Percentiles rank a stretch among this genome's conserved stretches.
These are phyloP conservation scores for Orbicella faveolata DNA, from an alignment of 64 coral and sea anemone genomes.

Conservation along the genomic window DNA sequence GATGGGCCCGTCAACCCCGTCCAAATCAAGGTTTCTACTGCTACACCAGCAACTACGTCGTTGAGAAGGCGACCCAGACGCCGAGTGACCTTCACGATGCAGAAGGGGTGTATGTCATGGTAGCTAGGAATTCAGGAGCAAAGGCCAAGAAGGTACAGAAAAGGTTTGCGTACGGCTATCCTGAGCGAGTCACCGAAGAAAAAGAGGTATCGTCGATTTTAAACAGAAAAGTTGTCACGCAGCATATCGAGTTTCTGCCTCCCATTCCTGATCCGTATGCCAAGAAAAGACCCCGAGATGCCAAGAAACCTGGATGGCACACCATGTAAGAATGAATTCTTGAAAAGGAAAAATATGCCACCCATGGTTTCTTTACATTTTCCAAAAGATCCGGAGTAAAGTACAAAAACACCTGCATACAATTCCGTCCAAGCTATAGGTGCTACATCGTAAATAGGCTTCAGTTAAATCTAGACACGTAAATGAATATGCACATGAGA, in stretches of 20 bases:
- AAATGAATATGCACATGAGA: no score
- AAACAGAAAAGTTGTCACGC: constrained; percentile 7
- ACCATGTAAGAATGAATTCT: neutral
- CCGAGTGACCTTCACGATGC: constrained; percentile 43
- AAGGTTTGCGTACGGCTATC: constrained; percentile 32
- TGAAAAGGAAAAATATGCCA: no score
- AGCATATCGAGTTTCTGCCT: constrained; percentile 47
- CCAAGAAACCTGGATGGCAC: constrained; percentile 35
- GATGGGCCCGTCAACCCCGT: neutral
- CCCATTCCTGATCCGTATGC: constrained; percentile 60
- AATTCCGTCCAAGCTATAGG: no score
- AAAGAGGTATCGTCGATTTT: constrained; percentile 5
- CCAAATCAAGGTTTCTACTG: neutral
- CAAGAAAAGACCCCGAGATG: constrained; percentile 39
- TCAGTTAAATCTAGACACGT: no score
- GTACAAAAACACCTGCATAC: no score
- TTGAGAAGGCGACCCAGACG: constrained; percentile 71
- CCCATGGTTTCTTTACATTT: neutral
- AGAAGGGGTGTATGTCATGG: constrained; percentile 63
- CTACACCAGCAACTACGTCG: constrained; percentile 50
- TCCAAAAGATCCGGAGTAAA: neutral
- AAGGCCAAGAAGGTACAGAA: constrained; percentile 53
- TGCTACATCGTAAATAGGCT: no score
- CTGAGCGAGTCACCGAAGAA: constrained; percentile 47
- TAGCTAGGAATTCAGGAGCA: constrained; percentile 31